A percentile compares a stretch with the other conserved stretches of the same genome.
These are phyloP conservation scores for Polia nebulosa DNA, from an alignment of 2,888 invertebrate species.

Conservation along the genomic window DNA sequence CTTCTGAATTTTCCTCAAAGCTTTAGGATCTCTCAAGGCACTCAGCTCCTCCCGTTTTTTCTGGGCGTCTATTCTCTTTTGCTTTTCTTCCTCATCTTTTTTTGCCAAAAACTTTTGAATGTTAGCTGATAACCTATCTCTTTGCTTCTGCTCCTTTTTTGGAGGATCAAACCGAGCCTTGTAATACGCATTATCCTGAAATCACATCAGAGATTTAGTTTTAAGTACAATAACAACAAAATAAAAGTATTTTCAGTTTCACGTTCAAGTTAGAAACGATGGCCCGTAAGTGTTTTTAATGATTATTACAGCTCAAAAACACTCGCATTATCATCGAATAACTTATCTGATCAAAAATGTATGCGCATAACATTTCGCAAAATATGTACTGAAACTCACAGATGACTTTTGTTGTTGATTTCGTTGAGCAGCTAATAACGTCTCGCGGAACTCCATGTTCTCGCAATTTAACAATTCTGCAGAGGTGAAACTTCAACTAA, in stretches of 20 bases:
- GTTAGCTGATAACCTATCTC: slow-evolving; percentile 93
- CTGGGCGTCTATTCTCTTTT: slow-evolving; percentile 92
- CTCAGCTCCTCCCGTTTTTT: slow-evolving; percentile 92
- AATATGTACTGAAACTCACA: slow-evolving; percentile 80
- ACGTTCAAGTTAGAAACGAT: neutral
- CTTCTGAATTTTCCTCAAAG: slow-evolving; percentile 94
- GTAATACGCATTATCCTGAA: slow-evolving; percentile 91
- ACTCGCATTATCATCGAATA: slow-evolving; percentile 8
- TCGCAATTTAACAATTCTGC: slow-evolving; percentile 47
- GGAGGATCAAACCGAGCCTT: slow-evolving; percentile 95
- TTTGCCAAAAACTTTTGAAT: slow-evolving; percentile 96
- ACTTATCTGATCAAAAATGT: slow-evolving; percentile 47
- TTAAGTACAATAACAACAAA: slow-evolving; percentile 46
- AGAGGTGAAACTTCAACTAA: slow-evolving; percentile 57
- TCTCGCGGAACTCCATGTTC: slow-evolving; percentile 89
- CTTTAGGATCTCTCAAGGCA: slow-evolving; percentile 93
- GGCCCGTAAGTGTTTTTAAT: neutral
- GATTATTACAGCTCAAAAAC: slow-evolving; percentile 2
- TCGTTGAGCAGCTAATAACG: slow-evolving; percentile 87
- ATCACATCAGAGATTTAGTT: slow-evolving; percentile 24
- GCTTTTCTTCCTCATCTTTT: slow-evolving; percentile 95
- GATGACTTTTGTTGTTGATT: slow-evolving; percentile 91
- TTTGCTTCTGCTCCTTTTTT: slow-evolving; percentile 94
- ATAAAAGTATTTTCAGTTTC: slow-evolving; percentile 34
- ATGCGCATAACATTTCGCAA: slow-evolving; percentile 65